phyloP scores from a whole-genome alignment of 2,113 vertebrate genomes.

The Pomatostomus ruficeps region DNA sequence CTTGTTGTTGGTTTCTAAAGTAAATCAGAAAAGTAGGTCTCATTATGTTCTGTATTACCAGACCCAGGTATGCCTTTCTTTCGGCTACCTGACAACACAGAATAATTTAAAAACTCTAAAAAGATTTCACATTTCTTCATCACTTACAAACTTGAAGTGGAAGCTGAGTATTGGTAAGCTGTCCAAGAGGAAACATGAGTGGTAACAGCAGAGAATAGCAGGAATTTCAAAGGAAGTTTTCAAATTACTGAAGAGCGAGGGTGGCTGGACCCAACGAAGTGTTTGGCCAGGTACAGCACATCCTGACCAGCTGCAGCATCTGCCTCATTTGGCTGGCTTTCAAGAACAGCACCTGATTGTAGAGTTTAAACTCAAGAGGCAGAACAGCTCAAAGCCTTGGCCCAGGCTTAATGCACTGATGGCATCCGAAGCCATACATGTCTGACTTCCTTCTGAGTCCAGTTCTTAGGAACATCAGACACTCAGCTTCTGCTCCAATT shows the following conservation, averaged over 20 bases:
- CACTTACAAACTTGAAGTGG: neutral
- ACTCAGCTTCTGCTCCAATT: neutral
- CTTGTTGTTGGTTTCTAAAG: neutral
- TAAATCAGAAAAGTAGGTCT: neutral
- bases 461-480: neutral
- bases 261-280: neutral
- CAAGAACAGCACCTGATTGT: neutral
- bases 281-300: neutral
- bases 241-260: fast-evolving
- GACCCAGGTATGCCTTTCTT: neutral
- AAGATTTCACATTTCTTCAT: neutral
- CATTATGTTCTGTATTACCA: neutral
- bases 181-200: neutral
- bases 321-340: neutral
- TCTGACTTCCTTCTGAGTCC: neutral
- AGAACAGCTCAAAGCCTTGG: neutral
- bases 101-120: neutral
- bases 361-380: neutral
- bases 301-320: neutral
- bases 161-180: neutral
- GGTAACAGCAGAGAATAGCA: neutral
- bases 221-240: neutral
- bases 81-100: neutral
- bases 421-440: fast-evolving
- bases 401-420: neutral